These are phyloP conservation scores for Drosophila albomicans DNA, from an alignment of 1,140 invertebrate species.

Conservation along the genomic window DNA sequence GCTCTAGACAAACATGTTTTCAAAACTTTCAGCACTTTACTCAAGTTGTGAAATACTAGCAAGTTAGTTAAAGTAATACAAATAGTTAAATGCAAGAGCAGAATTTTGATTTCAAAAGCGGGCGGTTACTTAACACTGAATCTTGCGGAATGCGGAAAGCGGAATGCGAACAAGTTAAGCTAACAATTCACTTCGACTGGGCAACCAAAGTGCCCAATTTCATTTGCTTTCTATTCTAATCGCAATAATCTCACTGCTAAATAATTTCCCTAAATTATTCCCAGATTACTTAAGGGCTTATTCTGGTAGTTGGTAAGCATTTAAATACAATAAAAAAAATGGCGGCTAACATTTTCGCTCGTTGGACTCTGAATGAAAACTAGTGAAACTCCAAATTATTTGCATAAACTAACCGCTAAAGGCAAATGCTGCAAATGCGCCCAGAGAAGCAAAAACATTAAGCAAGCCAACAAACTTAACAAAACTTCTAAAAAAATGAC, in stretches of 20 bases:
- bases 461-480: conserved; percentile 26
- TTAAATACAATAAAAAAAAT: background rate
- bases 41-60: conserved; percentile 23
- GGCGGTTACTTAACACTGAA: background rate
- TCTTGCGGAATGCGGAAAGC: background rate
- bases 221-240: too few relatives aligned
- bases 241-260: too few relatives aligned
- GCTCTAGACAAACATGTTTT: conserved; percentile 56
- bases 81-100: conserved; percentile 22
- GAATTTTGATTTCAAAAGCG: background rate
- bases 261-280: too few relatives aligned
- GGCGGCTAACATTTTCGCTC: background rate
- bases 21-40: conserved; percentile 56
- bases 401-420: conserved; percentile 60
- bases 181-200: background rate
- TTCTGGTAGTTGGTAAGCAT: background rate
- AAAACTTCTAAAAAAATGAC: conserved; percentile 47
- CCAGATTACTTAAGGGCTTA: too few relatives aligned
- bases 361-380: background rate
- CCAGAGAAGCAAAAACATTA: conserved; percentile 41
- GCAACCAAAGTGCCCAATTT: too few relatives aligned
- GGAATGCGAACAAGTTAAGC: background rate
- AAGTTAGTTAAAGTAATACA: conserved; percentile 41
- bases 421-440: conserved; percentile 51
- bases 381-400: conserved; percentile 61